Base-by-base conservation (phyloP, 2,888 invertebrate species). In the Drosophila mimica region DNA sequence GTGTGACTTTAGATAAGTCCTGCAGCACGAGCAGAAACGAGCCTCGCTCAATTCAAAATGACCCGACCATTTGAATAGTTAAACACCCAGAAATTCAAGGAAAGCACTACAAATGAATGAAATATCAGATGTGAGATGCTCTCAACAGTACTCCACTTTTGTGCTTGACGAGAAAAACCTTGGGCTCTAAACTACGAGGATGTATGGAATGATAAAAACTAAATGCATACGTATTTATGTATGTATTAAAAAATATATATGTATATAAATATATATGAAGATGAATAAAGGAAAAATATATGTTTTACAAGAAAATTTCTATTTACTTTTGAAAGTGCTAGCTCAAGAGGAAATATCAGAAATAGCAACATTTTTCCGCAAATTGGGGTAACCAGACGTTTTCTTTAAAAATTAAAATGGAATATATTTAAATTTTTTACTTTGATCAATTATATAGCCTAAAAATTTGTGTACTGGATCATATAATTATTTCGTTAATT, bases 1-100 rank as follows among this genome's bases (percentile, higher is more conserved):
- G 79, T 79, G 71, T 60, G 78, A 68, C 71, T 75, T 63, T 54
- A 68, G 79, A 79, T 71, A 79, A 69, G 56, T 69, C 43, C 60
- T 38, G 63, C 30, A 58, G 58, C 38, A 28, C 33, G 25, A 38
- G 28, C 46, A 13, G 48, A 54, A 68, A 57, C 56, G 61, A 58
- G 54, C 28, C 53, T 20, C 66, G 9, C 34, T 69, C 77, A 69
- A 73, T 69, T 69, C 52, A 60, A 57, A 51, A 40, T 74, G 70
- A 69, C 34, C 66, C 62, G 33, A 57, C 40, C 59, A 62, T 74
- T 78, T 75, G 71, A 75, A 79, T 79, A 65, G 79, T 70, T 79
- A 66, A 69, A 68, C 64, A 53, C 57, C 53, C n/a, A 38, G 30
- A 38, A 72, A 72, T 51, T 69, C 59, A 70, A 67, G 67, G 67